Base-by-base conservation (phyloP, 2,888 invertebrate genomes). In the Heliconius erato region DNA sequence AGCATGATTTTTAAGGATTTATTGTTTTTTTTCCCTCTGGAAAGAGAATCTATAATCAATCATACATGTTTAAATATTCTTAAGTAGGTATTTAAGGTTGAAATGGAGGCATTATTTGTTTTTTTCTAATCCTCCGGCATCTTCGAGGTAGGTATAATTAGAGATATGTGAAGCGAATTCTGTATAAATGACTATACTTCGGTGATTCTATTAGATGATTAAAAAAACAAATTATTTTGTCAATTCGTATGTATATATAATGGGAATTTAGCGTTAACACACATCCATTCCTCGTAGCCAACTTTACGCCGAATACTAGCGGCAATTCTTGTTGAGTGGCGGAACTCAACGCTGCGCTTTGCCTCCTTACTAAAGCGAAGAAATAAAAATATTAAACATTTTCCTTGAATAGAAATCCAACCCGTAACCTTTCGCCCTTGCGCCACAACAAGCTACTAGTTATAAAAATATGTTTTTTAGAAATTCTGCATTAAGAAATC, bases 1-100 rank as follows among this genome's bases (percentile, higher is more conserved):
- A 28, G 35, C n/a, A 80, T 63, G 54, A 72, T 83, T 83, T 78
- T 71, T 28, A 32, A 80, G 69, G 68, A 63, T 79, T 67, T n/a
- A n/a, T 67, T 7, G 12, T 74, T 49, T 76, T 79, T n/a, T 79
- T 69, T 82, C 49, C n/a, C 44, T 68, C 23, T 63, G 40, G 3
- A 26, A 19, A 40, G 14, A 28, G 26, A 26, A 78, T 44, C 40
- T 44, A 23, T 28, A 44, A 67, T 67, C 26, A 44, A 78, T 44
- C 44, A 67, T 65, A 23, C 35, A 63, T 26, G 35, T 63, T 63
- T n/a, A 40, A 76, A 76, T 76, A 63, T 63, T 63, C 26, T 14
- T 72, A 44, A 44, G 16, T 63, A 63, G 63, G 63, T n/a, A 76
- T 76, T 63, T 76, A 63, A 35, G 16, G 40, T 63, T 4, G 19